Base-by-base conservation (phyloP, 2,888 invertebrate genomes). In the Oscheius sp. region DNA sequence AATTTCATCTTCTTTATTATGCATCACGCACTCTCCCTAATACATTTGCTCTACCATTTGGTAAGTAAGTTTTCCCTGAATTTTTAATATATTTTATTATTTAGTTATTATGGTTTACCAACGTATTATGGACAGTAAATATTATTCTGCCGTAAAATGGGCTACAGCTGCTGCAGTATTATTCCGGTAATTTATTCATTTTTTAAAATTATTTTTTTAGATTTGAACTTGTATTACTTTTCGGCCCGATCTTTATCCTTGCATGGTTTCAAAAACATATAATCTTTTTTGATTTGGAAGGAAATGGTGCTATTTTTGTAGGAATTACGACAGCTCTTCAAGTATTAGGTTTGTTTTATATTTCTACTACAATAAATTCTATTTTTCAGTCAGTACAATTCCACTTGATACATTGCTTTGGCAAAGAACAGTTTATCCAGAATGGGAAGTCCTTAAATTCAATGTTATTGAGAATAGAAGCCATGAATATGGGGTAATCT, bases 1-100 rank as follows among this genome's bases (percentile, higher is more conserved):
- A 99, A 89, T 99, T 97, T 89, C 99, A 99, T 90, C 95, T 98
- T 88, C 93, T 97, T 92, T 99, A 95, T 90, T 99, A 99, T 89
- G 92, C 95, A 90, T 94, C 95, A 86, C 92, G 99, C 75, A 93
- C 96, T 13, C 91, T 99, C 85, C 98, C 99, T 71, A 99, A 99
- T 90, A 94, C 94, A 43, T 94, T 98, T 92, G 96, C 94, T 49
- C 90, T 98, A 86, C 94, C 94, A 69, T 90, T 96, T 88, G 96
- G 97, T 96, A 92, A 91, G 90, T 43, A 27, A 23, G 12, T 41
- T 85, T 52, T 69, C 18, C n/a, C n/a, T n/a, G n/a, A n/a, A n/a
- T 66, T 5, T 52, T 45, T 6, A 12, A 46, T 43, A 49, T 21
- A 13, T 23, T 46, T 18, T 56, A 58, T 91, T 35, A 9, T 93